Conservation (phyloP, 1,140 invertebrate genomes). For the Vanessa tameamea region DNA sequence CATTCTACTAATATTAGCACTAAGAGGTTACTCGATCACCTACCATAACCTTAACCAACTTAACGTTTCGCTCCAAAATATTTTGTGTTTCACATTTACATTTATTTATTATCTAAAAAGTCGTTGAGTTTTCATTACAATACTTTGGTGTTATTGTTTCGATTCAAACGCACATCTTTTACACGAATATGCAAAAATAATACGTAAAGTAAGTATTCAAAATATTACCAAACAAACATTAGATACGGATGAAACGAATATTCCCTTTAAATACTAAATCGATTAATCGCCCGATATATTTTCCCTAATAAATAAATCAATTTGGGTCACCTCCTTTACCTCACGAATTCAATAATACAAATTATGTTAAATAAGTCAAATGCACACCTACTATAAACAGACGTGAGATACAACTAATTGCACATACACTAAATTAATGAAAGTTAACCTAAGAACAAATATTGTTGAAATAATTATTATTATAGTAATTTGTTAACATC, state of each 20-base stretch:
- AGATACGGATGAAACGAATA: constrained; percentile 26
- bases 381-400: constrained; percentile 62
- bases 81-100: constrained; percentile 64
- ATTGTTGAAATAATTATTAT: constrained; percentile 57
- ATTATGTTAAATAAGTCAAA: constrained; percentile 61
- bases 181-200: constrained; percentile 45
- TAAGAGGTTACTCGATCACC: constrained; percentile 51
- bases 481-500: constrained; percentile 56
- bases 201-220: constrained; percentile 5
- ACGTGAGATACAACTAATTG: constrained; percentile 71
- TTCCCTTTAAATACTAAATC: constrained; percentile 24
- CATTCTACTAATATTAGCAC: constrained; percentile 65
- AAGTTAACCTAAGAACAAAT: constrained; percentile 36
- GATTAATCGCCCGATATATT: constrained; percentile 50
- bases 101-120: constrained; percentile 79
- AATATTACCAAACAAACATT: constrained; percentile 14
- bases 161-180: constrained; percentile 61
- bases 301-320: constrained; percentile 75
- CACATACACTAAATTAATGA: constrained; percentile 71
- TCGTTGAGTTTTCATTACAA: constrained; percentile 74
- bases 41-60: constrained; percentile 63
- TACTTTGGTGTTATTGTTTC: constrained; percentile 79
- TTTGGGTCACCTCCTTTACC: constrained; percentile 55
- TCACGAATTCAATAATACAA: constrained; percentile 48
- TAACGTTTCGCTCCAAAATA: constrained; percentile 70